Base-by-base conservation (phyloP, 2,113 vertebrate species). In the Carassius carassius region DNA sequence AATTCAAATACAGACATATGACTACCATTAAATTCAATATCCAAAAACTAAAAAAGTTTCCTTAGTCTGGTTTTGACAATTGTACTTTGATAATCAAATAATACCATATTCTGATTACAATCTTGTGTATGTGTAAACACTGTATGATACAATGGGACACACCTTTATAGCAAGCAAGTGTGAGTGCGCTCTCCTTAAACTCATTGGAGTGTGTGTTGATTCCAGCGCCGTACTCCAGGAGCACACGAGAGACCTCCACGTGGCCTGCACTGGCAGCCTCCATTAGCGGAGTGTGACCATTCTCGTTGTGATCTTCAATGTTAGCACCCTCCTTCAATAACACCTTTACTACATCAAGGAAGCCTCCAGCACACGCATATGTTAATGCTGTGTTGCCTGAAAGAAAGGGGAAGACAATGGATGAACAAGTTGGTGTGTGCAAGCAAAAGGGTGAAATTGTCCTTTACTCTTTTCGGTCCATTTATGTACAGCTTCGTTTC, bases 191-290 rank as follows among this genome's bases (percentile, higher is more conserved):
- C 95, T 99, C 98, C 93, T 99, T 99, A 92, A 99, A 99, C 94
- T 99, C 98, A 4, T 99, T 99, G 93, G 98, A 99, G 92, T 99
- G 98, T 89, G 97, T 99, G 92, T 99, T 99, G 94, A 99, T 99
- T 92, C 98, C 98, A 84, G 98, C 98, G 82, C 98, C 98, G 41
- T 98, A 98, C 92, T 99, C 98, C 91, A 99, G 94, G 79, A 99
- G 96, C 80, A 99, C 96, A 92, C 96, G 95, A 78, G 98, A 97
- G 86, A 99, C 98, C 89, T 99, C 98, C 23, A 99, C 98, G 49
- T 99, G 98, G 83, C 98, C 98, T 41, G 98, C 98, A 82, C 98
- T 99, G 90, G 98, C 98, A 16, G 98, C 98, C 94, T 99, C 98
- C 98, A 99, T 99, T 77, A 99, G 94, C 44, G 98, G 98, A 0